A percentile compares a stretch with the other conserved stretches of the same genome.
Conservation (phyloP, 2,888 invertebrate genomes). For the Agonopterix arenella region DNA sequence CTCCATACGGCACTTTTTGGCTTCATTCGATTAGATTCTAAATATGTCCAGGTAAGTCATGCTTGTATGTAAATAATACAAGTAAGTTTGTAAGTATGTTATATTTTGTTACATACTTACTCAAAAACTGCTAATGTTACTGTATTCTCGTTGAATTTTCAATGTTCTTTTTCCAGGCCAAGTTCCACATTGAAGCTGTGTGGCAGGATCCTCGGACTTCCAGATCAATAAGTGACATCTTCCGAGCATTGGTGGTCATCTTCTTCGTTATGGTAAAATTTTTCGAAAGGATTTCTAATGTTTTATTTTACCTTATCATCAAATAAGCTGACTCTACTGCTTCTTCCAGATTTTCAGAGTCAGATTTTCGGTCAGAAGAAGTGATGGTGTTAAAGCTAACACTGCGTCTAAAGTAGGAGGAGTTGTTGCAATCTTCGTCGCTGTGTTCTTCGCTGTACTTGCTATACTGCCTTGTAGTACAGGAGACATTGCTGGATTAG, state of each 20-base stretch:
- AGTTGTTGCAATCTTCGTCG: conserved; percentile 40
- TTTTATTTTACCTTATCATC: background rate
- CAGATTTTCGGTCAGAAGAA: conserved; percentile 54
- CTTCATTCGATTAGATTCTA: conserved; percentile 45
- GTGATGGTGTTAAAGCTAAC: conserved; percentile 54
- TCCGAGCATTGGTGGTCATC: conserved; percentile 56
- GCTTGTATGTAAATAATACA: too few species aligned
- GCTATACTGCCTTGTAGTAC: conserved; percentile 36
- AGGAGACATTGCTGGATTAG: conserved; percentile 29
- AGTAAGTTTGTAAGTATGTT: too few species aligned
- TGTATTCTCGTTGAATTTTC: too few species aligned
- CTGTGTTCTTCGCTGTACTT: conserved; percentile 36
- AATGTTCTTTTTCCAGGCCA: conserved; percentile 28
- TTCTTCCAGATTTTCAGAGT: conserved; percentile 50
- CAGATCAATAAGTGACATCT: conserved; percentile 44
- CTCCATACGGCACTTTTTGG: conserved; percentile 47
- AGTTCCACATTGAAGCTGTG: conserved; percentile 46
- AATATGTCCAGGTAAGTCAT: conserved; percentile 41
- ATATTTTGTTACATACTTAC: too few species aligned
- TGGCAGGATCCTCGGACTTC: conserved; percentile 52
- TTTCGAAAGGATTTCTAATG: background rate
- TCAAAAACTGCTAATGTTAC: too few species aligned
- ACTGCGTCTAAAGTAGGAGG: conserved; percentile 58
- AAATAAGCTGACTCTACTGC: background rate
- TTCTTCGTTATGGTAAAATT: conserved; percentile 55